phyloP scores from a whole-genome alignment of 2,888 invertebrate genomes.

The Heliconius ismenius region DNA sequence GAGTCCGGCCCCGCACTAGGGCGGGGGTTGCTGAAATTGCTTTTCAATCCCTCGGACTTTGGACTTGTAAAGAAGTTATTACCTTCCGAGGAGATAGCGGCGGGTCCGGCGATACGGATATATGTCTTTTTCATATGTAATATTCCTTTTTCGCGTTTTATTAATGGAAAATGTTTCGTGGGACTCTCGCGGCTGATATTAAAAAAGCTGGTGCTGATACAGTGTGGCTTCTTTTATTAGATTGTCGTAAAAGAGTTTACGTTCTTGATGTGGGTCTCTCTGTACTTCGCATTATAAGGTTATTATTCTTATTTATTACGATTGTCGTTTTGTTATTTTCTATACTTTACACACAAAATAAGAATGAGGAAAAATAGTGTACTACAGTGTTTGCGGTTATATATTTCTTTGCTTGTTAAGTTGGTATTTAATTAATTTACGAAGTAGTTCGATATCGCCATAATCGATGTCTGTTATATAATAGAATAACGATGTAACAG shows the following conservation, averaged over 20 bases:
- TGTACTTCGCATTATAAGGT: conserved; percentile 40
- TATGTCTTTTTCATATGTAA: conserved; percentile 82
- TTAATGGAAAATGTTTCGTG: conserved; percentile 82
- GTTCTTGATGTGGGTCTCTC: conserved; percentile 51
- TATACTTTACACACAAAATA: not conserved
- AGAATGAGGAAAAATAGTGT: not conserved
- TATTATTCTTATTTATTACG: conserved; percentile 38
- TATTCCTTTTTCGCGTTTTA: conserved; percentile 83
- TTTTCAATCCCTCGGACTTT: conserved; percentile 84
- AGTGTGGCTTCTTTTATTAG: conserved; percentile 72
- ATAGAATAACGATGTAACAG: conserved; percentile 46
- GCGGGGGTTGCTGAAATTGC: conserved; percentile 82
- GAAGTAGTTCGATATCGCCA: conserved; percentile 36
- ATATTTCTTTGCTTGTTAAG: not conserved
- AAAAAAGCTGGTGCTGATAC: conserved; percentile 72
- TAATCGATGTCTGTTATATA: conserved; percentile 29
- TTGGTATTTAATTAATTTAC: not conserved
- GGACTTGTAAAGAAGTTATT: conserved; percentile 84
- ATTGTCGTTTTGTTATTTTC: not conserved
- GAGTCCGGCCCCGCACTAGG: conserved; percentile 75
- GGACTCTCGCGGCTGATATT: conserved; percentile 78
- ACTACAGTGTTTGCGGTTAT: not conserved
- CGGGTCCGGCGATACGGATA: conserved; percentile 82
- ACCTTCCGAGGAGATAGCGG: conserved; percentile 82
- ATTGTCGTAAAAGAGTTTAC: conserved; percentile 72